phyloP scores from a whole-genome alignment of 1,140 invertebrate genomes.

The Melanaphis sacchari region DNA sequence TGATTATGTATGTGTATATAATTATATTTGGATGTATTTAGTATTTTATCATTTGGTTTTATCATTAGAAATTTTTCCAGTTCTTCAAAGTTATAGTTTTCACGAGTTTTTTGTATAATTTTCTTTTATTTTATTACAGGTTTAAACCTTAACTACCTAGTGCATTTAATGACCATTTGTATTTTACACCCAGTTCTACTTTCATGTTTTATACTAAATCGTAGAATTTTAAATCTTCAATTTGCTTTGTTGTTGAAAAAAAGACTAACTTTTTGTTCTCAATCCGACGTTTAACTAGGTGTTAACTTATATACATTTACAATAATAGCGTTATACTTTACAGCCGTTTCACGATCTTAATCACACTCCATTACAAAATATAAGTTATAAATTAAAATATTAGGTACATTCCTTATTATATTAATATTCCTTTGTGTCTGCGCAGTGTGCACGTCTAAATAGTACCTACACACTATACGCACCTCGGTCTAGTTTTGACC shows the following conservation, averaged over 20 bases:
- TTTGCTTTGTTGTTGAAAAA: background rate
- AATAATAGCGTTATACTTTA: no score
- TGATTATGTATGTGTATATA: no score
- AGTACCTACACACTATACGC: background rate
- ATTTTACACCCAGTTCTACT: background rate
- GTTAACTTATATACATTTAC: no score
- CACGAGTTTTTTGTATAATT: background rate
- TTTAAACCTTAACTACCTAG: no score
- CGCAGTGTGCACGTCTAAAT: background rate
- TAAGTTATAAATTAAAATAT: no score
- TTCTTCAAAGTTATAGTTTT: background rate
- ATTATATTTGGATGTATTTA: no score
- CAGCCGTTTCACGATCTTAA: no score
- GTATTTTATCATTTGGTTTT: no score
- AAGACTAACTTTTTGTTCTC: background rate
- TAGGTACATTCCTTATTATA: no score
- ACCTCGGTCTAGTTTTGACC: background rate
- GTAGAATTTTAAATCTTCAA: background rate
- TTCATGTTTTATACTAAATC: background rate
- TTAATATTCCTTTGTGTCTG: background rate
- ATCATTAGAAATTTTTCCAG: background rate
- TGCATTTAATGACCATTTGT: background rate
- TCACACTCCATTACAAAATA: no score
- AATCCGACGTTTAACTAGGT: background rate
- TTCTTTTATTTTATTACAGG: background rate